Percentiles rank a stretch among this genome's conserved stretches.
These are phyloP conservation scores for Hemithea aestivaria DNA, from an alignment of 2,888 invertebrate species.

Conservation along the genomic window DNA sequence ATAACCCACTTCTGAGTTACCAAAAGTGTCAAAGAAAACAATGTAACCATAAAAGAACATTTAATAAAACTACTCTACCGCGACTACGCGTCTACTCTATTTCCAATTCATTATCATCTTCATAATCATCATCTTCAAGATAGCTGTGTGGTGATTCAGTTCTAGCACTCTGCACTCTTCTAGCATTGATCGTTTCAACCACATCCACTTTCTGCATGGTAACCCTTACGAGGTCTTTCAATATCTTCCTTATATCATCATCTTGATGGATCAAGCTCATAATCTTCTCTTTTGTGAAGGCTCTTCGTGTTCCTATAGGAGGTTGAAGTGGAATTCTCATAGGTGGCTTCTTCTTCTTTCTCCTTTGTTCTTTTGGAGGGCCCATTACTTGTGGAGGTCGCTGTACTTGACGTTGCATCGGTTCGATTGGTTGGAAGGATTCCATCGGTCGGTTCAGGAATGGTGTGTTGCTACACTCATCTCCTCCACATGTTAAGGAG, in stretches of 20 bases:
- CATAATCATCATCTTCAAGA: conserved; percentile 3
- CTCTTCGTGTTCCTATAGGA: conserved; percentile 42
- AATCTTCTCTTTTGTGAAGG: conserved; percentile 58
- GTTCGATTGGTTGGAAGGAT: conserved; percentile 16
- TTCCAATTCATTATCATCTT: conserved; percentile 22
- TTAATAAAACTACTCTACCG: too few relatives aligned
- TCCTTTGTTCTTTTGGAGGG: conserved; percentile 25
- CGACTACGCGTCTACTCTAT: too few relatives aligned
- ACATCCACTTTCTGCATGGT: conserved; percentile 70
- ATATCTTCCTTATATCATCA: conserved; percentile 64
- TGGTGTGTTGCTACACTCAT: conserved; percentile 37
- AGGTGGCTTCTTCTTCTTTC: conserved; percentile 40
- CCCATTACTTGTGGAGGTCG: conserved; percentile 19
- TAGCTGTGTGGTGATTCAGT: neutral
- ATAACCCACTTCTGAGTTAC: too few relatives aligned
- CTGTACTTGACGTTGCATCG: conserved; percentile 9
- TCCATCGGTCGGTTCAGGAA: conserved; percentile 31
- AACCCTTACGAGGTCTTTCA: conserved; percentile 65
- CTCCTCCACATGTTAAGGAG: conserved; percentile 52
- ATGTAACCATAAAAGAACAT: too few relatives aligned
- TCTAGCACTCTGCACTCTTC: conserved; percentile 7
- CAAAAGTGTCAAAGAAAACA: too few relatives aligned
- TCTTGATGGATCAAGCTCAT: conserved; percentile 60
- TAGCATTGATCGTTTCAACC: conserved; percentile 43
- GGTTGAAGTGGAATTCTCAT: conserved; percentile 18